Evolutionary conservation across 2,888 invertebrate species (phyloP).

Genomic region (Coenonympha arcania): DNA sequence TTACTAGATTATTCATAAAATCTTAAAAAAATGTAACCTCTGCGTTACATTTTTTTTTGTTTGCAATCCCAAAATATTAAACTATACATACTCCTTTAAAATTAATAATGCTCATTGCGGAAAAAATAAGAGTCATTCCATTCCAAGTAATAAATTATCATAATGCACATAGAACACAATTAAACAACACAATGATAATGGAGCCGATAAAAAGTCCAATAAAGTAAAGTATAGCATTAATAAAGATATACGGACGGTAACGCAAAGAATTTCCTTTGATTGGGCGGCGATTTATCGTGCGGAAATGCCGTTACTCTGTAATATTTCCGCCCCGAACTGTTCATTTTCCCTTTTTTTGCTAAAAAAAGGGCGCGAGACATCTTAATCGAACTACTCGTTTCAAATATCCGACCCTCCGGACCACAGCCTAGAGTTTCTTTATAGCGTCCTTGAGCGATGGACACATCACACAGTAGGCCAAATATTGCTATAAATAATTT

Average conservation of each 20-base stretch:
- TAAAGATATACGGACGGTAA: constrained; percentile 65
- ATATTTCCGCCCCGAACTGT: constrained; percentile 72
- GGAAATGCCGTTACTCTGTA: constrained; percentile 73
- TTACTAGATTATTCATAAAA: no score
- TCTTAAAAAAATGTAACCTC: no score
- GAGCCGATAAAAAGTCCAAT: constrained; percentile 64
- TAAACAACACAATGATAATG: constrained; percentile 61
- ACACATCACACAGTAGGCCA: constrained; percentile 1
- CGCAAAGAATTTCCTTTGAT: constrained; percentile 66
- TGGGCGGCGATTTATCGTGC: constrained; percentile 73
- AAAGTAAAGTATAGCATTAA: constrained; percentile 72
- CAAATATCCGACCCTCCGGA: constrained; percentile 30
- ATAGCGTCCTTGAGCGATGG: not conserved
- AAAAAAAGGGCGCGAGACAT: constrained; percentile 72
- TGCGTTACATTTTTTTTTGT: no score
- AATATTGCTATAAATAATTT: not conserved
- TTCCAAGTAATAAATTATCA: constrained; percentile 24
- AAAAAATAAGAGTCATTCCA: not conserved
- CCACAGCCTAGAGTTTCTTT: constrained; percentile 17
- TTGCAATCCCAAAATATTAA: no score
- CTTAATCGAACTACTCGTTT: constrained; percentile 59
- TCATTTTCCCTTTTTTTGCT: constrained; percentile 72
- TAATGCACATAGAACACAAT: constrained; percentile 42
- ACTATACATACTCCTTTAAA: no score
- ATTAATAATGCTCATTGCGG: no score